A percentile compares a stretch with the other conserved stretches of the same genome.
These are phyloP conservation scores for Raillietiella orientalis DNA, from an alignment of 2,888 invertebrate genomes.

Conservation along the genomic window DNA sequence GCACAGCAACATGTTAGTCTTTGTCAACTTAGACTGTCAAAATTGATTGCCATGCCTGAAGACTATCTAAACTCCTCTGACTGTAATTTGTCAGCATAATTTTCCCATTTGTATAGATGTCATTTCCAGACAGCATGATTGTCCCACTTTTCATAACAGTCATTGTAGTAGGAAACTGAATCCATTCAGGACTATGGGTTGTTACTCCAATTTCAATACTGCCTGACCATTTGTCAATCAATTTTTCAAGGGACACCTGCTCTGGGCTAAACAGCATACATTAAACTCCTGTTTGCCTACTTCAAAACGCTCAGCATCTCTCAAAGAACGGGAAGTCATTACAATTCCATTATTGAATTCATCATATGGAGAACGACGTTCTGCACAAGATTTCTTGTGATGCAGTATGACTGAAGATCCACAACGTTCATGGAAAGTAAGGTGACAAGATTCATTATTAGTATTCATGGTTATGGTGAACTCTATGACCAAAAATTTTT, in stretches of 20 bases:
- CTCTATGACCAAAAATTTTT: no score
- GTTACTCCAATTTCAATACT: slow-evolving; percentile 79
- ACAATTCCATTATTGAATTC: slow-evolving; percentile 90
- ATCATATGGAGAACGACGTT: slow-evolving; percentile 52
- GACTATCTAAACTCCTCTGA: slow-evolving; percentile 66
- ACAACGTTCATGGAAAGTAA: slow-evolving; percentile 67
- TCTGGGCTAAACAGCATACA: background rate
- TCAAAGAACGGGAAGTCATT: slow-evolving; percentile 61
- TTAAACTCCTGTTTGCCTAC: slow-evolving; percentile 10
- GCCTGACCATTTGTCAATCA: slow-evolving; percentile 85
- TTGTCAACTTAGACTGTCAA: background rate
- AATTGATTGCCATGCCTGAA: slow-evolving; percentile 22
- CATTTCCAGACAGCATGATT: slow-evolving; percentile 89
- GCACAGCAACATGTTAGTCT: no score
- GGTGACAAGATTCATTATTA: no score
- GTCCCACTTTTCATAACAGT: slow-evolving; percentile 76
- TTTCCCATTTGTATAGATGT: slow-evolving; percentile 80
- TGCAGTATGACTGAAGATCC: slow-evolving; percentile 59
- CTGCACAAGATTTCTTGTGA: slow-evolving; percentile 42
- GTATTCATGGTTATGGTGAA: no score
- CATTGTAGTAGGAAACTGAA: slow-evolving; percentile 87
- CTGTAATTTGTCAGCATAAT: slow-evolving; percentile 76
- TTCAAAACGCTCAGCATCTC: slow-evolving; percentile 69
- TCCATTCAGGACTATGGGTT: slow-evolving; percentile 55
- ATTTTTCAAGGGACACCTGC: slow-evolving; percentile 53